Base-by-base conservation (phyloP, 2,113 vertebrate genomes). In the Tupaia tana region DNA sequence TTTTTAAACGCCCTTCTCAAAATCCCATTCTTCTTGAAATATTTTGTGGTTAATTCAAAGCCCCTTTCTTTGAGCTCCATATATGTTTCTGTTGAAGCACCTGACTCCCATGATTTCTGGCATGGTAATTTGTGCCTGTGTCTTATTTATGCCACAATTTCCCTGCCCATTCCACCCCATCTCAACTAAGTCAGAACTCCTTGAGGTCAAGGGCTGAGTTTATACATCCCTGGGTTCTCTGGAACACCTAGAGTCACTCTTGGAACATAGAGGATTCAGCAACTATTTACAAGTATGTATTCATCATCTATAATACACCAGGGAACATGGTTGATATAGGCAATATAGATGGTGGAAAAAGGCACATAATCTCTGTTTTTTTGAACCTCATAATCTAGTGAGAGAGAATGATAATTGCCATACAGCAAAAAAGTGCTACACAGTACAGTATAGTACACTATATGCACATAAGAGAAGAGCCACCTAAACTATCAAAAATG, bases 281-380 rank as follows among this genome's bases (percentile, higher is more conserved):
- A 22, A 85, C 43, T 77, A 92, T 88, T 80, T 78, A 94, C 25
- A 27, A 83, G 2, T 74, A 75, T 79, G 87, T 94, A 52, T 70
- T 90, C 61, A 88, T 6, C n/a, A 93, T 59, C n/a, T 78, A 34
- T 9, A 84, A 31, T 75, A 77, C 93, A 4, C 18, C 20, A 93
- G 29, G 52, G 14, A 67, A 27, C 9, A 54, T 82, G 20, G 19
- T 82, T 92, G 29, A n/a, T 75, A 93, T 16, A 86, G 8, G 6
- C 31, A 69, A 66, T 71, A 73, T 27, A 82, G 34, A 75, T 9
- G 66, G 27, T 31, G 52, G 29, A 29, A 94, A 29, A 25, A 89
- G 6, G 9, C 59, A 34, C 18, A 85, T 94, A 34, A 63, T 54
- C 1, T 79, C 56, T 83, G 27, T 73, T 12, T 92, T 87, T 2